Percentiles rank a stretch among this genome's conserved stretches.
phyloP scores from a whole-genome alignment of 2,113 vertebrate species.

The Sus scrofa region T2T-Sscrofa CM000820.6:141235501-141236000 shows the following conservation, averaged over 20 bases:
- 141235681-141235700: background rate
- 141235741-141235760: background rate
- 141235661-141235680: background rate
- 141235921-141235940: background rate
- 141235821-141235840: background rate
- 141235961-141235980: background rate
- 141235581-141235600: background rate
- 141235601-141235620: rapidly evolving
- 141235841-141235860: no score
- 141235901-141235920: background rate
- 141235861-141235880: background rate
- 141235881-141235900: conserved; percentile 62
- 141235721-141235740: background rate
- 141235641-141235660: background rate
- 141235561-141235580: no score
- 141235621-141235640: background rate
- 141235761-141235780: background rate
- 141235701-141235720: background rate
- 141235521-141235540: no score
- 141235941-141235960: conserved; percentile 22
- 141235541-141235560: no score
- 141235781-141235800: background rate
- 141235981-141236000: conserved; percentile 11
- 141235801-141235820: background rate
- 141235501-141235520: no score